Base-by-base conservation (phyloP, 2,113 vertebrate genomes). In the Origma solitaria region DNA sequence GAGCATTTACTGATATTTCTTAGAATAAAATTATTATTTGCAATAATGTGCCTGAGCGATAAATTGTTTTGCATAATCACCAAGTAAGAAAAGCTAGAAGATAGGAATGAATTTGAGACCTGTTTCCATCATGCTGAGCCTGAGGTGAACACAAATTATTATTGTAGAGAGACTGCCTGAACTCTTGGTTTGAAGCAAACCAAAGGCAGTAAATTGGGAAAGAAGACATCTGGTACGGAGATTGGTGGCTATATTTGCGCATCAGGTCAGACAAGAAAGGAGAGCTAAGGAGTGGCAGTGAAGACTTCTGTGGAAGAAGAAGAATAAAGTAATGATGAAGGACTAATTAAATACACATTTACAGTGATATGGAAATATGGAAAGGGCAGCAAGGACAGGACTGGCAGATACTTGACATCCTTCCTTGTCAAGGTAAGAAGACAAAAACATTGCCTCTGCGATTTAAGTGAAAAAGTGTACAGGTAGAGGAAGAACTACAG, bases 351-450 rank as follows among this genome's bases (percentile, higher is more conserved):
- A 49, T 79, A 79, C 21, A 18, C 40, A 31, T 11, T 11, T 25
- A n/a, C 5, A 21, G 13, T 82, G 6, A 5, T n/a, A 44, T 15
- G 57, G 7, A 72, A 61, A 53, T 24, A 57, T 0, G 0, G 25
- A 62, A 69, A 70, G 15, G 14, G 4, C 8, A 53, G 23, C n/a
- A 88, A 80, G 7, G 6, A 44, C 4, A n/a, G 45, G 45, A 18
- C 28, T 73, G 38, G 10, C 8, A 90, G 22, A 61, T 31, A 57
- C 11, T 21, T 28, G 9, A 37, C n/a, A n/a, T n/a, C n/a, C n/a
- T n/a, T n/a, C n/a, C 10, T 22, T 10, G 12, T 23, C 16, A 57
- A 72, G 13, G 13, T 68, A 80, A 72, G 10, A 80, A 64, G 15
- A 53, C 2, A 45, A 53, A 85, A 88, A 24, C 2, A 3, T 44